These are phyloP conservation scores for Chloroclystis v-ata DNA, from an alignment of 2,888 invertebrate species.

Conservation along the genomic window DNA sequence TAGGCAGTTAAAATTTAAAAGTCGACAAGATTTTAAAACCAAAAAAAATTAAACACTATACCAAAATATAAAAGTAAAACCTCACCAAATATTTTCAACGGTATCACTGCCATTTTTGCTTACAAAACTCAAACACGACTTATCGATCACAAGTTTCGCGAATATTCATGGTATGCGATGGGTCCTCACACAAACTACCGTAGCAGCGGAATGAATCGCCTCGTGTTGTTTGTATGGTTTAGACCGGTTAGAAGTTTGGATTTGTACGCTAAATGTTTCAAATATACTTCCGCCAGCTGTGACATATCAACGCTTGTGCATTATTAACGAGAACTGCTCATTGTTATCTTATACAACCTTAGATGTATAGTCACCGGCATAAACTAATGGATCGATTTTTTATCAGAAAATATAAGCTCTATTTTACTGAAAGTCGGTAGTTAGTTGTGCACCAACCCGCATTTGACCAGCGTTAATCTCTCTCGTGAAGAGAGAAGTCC, in stretches of 20 bases:
- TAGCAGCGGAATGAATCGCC: slow-evolving; percentile 12
- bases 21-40: not conserved
- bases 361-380: too few relatives aligned
- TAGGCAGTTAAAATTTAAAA: not conserved
- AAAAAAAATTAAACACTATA: not conserved
- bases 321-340: slow-evolving; percentile 16
- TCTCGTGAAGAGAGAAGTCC: too few relatives aligned
- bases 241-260: slow-evolving; percentile 21
- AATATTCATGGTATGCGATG: slow-evolving; percentile 16
- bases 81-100: slow-evolving; percentile 61
- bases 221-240: slow-evolving; percentile 7
- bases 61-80: slow-evolving; percentile 27
- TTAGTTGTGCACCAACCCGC: too few relatives aligned
- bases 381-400: too few relatives aligned
- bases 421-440: too few relatives aligned
- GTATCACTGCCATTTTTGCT: slow-evolving; percentile 57
- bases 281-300: slow-evolving; percentile 25
- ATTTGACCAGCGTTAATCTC: too few relatives aligned
- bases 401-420: too few relatives aligned
- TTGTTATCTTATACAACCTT: slow-evolving; percentile 21
- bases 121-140: slow-evolving; percentile 25
- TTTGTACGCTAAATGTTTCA: slow-evolving; percentile 22
- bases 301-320: slow-evolving; percentile 19
- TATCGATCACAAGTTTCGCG: slow-evolving; percentile 15
- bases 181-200: slow-evolving; percentile 14